phyloP scores from a whole-genome alignment of 2,888 invertebrate species.

The Blastobasis adustella region DNA sequence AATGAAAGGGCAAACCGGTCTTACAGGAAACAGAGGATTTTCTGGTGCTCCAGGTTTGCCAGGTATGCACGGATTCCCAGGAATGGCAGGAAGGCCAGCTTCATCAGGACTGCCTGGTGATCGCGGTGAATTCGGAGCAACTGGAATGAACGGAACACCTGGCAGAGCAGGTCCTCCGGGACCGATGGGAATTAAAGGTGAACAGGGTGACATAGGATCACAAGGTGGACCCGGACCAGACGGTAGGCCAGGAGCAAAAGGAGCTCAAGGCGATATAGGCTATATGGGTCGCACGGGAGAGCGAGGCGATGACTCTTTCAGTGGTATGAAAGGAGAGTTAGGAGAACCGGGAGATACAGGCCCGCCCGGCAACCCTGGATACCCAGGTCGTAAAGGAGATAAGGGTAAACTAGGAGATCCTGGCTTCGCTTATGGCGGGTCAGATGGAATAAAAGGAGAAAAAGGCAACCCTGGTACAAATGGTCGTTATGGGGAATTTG shows the following conservation, averaged over 20 bases:
- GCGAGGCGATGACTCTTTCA: slow-evolving; percentile 76
- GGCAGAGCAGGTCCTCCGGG: slow-evolving; percentile 68
- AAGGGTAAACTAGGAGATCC: slow-evolving; percentile 75
- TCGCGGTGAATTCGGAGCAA: slow-evolving; percentile 84
- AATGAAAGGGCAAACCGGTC: slow-evolving; percentile 72
- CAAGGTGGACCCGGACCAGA: slow-evolving; percentile 33
- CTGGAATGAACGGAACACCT: slow-evolving; percentile 42
- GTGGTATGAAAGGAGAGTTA: slow-evolving; percentile 77
- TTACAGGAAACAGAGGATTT: slow-evolving; percentile 43
- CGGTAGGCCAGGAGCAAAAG: slow-evolving; percentile 55
- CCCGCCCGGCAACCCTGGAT: slow-evolving; percentile 52
- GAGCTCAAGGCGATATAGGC: slow-evolving; percentile 69
- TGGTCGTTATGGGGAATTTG: slow-evolving; percentile 64
- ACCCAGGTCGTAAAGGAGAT: slow-evolving; percentile 54
- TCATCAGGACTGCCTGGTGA: slow-evolving; percentile 74
- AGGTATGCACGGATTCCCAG: slow-evolving; percentile 63
- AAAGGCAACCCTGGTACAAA: slow-evolving; percentile 74
- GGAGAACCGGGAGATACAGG: slow-evolving; percentile 72
- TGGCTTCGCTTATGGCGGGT: slow-evolving; percentile 61
- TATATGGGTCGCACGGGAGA: slow-evolving; percentile 69
- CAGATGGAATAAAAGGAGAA: slow-evolving; percentile 74
- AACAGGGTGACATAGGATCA: slow-evolving; percentile 31
- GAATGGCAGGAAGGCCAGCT: slow-evolving; percentile 53
- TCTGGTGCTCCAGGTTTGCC: slow-evolving; percentile 46
- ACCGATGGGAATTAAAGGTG: slow-evolving; percentile 35